phyloP scores from a whole-genome alignment of 2,888 invertebrate species.

The Eumerus sabulonum region DNA sequence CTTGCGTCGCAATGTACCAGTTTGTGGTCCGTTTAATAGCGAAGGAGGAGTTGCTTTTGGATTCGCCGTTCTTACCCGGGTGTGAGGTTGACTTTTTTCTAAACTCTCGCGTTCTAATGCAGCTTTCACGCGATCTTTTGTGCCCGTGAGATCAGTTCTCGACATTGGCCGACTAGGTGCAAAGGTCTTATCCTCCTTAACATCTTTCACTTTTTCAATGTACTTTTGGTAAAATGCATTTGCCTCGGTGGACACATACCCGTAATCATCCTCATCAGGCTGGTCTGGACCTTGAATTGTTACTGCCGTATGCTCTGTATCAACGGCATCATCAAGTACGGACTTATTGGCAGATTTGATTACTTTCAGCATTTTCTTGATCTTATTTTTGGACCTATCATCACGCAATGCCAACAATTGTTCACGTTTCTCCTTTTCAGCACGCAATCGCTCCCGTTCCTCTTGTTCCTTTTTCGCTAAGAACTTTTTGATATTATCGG shows the following conservation, averaged over 20 bases:
- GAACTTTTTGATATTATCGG: constrained; percentile 90
- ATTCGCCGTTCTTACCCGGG: constrained; percentile 43
- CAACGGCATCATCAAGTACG: constrained; percentile 89
- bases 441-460: constrained; percentile 83
- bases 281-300: constrained; percentile 87
- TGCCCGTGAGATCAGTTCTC: constrained; percentile 79
- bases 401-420: constrained; percentile 84
- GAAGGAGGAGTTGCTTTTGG: constrained; percentile 41
- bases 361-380: constrained; percentile 89
- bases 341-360: constrained; percentile 94
- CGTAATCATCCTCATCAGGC: constrained; percentile 94
- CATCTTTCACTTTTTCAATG: constrained; percentile 86
- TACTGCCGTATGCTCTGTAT: constrained; percentile 87
- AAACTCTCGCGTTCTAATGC: constrained; percentile 86
- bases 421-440: constrained; percentile 84
- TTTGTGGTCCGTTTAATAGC: constrained; percentile 22
- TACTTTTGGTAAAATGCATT: constrained; percentile 90
- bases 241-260: constrained; percentile 91
- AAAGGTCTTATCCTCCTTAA: constrained; percentile 85
- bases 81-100: constrained; percentile 80
- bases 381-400: constrained; percentile 86
- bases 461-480: constrained; percentile 90
- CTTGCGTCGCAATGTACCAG: constrained; percentile 41
- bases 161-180: constrained; percentile 79
- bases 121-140: constrained; percentile 87